Evolutionary conservation across 2,888 invertebrate genomes (phyloP), one percentile per base, ranked within the genome.

Genomic region (Lordiphosa fenestrarum): DNA sequence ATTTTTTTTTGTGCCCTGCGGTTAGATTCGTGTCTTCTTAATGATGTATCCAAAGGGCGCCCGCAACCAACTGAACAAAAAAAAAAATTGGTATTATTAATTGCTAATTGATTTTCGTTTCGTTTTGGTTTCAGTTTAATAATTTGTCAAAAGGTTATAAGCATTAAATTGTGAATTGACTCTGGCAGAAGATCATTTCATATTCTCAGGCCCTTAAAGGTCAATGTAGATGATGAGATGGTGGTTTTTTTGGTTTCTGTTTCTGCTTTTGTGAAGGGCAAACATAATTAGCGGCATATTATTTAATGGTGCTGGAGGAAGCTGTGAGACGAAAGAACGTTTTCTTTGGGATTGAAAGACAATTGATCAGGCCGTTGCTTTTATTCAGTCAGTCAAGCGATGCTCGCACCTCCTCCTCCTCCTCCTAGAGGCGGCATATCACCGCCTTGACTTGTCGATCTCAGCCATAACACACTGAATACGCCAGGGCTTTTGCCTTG

Each of bases 81-180:
- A 37, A 13, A 15, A 69, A 75, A 80, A 57, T 49, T 37, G 30
- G 9, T 66, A 76, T 81, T 82, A 84, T 77, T 84, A 77, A 84
- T 82, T 66, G 84, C 66, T 77, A 77, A 77, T 77, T 77, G 84
- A 77, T 82, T 77, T 81, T 66, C 44, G 51, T 51, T 61, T 53
- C 13, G 19, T 44, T 44, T 63, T 46, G 21, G 41, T 58, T 55
- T 53, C 44, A 60, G 41, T 58, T 55, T 51, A 30, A 60, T 63
- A 78, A 82, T 78, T 74, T 82, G 78, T 75, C 78, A 70, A 77
- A 58, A 55, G 47, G 47, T 36, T 47, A 48, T 52, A 12, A 23
- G 35, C 51, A 41, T 52, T 19, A 19, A 47, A 21, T 42, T 21
- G 30, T 47, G 33, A 47, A 15, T 47, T 23, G 33, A 44, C 44